phyloP scores from a whole-genome alignment of 2,888 invertebrate genomes.

The Adineta ricciae region DNA sequence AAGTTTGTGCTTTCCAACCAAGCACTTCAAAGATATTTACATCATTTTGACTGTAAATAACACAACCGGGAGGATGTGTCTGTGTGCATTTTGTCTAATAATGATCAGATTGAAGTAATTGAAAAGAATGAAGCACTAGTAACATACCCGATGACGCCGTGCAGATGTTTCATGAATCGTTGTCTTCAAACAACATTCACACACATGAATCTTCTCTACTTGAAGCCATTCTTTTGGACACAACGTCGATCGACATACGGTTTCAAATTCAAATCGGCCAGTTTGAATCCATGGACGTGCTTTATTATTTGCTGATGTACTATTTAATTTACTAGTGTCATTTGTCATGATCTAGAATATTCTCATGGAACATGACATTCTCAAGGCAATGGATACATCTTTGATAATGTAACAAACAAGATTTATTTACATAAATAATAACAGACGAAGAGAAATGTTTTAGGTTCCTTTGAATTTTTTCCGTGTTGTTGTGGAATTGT shows the following conservation, averaged over 20 bases:
- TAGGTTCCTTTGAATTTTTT: background rate
- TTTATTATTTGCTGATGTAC: background rate
- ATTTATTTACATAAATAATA: background rate
- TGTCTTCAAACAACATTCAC: conserved; percentile 18
- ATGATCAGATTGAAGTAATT: too few species aligned
- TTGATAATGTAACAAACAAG: too few species aligned
- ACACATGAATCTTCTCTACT: background rate
- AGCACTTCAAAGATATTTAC: background rate
- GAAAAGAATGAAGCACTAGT: background rate
- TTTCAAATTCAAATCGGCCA: conserved; percentile 13
- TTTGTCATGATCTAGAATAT: background rate
- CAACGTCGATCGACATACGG: background rate
- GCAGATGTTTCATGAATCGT: background rate
- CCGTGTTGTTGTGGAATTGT: background rate
- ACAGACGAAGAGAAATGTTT: background rate
- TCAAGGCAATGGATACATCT: too few species aligned
- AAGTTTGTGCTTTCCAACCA: background rate
- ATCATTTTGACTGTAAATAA: background rate
- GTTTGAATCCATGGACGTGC: background rate
- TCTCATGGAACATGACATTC: too few species aligned
- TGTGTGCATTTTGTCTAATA: conserved; percentile 10
- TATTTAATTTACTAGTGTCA: background rate
- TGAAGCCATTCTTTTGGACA: conserved; percentile 17
- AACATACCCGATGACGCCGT: background rate
- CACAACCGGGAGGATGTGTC: background rate